A percentile compares a stretch with the other conserved stretches of the same genome.
Conservation (phyloP, 2,113 vertebrate species). For the Gobio gobio region DNA sequence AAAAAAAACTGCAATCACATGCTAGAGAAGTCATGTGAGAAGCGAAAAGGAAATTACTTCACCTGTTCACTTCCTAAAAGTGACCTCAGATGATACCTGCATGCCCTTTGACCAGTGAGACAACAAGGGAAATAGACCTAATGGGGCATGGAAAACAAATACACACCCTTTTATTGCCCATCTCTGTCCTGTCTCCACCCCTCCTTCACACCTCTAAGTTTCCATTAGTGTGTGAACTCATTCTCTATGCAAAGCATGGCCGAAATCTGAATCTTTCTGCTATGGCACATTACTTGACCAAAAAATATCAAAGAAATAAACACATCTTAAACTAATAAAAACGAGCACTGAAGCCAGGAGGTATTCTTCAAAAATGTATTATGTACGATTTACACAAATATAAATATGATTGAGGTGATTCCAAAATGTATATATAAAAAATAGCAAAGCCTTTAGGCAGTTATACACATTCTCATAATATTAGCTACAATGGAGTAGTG, state of each 20-base stretch:
- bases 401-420: constrained; percentile 55
- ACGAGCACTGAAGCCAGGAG: not conserved
- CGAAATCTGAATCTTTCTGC: not conserved
- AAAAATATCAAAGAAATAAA: not conserved
- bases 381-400: constrained; percentile 49
- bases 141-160: constrained; percentile 49
- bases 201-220: constrained; percentile 10
- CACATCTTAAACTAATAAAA: not conserved
- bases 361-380: constrained; percentile 48
- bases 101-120: constrained; percentile 44
- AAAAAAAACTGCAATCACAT: constrained; percentile 40
- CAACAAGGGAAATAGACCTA: constrained; percentile 51
- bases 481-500: constrained; percentile 19
- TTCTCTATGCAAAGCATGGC: not conserved
- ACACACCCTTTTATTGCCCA: constrained; percentile 30
- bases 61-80: constrained; percentile 35
- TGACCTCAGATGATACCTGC: constrained; percentile 28
- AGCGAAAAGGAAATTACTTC: constrained; percentile 24
- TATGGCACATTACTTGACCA: not conserved
- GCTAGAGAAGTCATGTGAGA: constrained; percentile 24
- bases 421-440: constrained; percentile 25
- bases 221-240: constrained; percentile 26
- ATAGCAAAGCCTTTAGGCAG: constrained; percentile 8
- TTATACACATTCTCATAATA: constrained; percentile 29
- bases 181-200: not conserved